Evolutionary conservation across 1,140 invertebrate species (phyloP), one percentile per base, ranked within the genome.

Genomic region (Zaprionus taronus): DNA sequence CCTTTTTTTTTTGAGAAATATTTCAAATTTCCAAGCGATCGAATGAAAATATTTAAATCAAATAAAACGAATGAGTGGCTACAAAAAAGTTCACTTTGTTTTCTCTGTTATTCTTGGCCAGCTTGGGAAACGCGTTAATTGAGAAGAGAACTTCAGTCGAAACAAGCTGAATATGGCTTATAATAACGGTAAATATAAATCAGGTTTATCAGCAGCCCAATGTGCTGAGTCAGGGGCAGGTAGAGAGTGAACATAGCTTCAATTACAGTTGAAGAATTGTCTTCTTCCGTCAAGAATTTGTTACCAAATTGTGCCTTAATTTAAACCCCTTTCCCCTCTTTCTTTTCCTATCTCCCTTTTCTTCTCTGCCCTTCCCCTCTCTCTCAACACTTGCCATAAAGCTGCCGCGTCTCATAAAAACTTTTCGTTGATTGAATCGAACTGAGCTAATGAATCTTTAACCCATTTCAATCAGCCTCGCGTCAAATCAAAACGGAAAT

Each of bases 401-500:
- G 4, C 24, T 26, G 24, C 31, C 31, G 11, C 9, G 31, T 34
- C 31, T 11, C 31, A 83, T 53, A 71, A 36, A 70, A 74, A 71
- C 44, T 9, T 69, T 63, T 66, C 58, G 80, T 67, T 83, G 83
- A 87, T 87, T 86, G 83, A 80, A 62, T 63, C 12, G 60, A 55
- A 63, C 56, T 24, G 28, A 51, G 31, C 75, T 72, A 81, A 87
- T 79, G 78, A 84, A 83, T 83, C 47, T 68, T 75, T 79, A 84
- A 81, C 84, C 84, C 84, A 74, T 84, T 89, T 89, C 84, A 79
- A 84, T 89, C 84, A 84, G 55, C 84, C 53, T 31, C 55, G 53
- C 78, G 84, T 89, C 84, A 85, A 81, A 84, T 81, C 81, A 79
- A 67, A 84, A 64, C 81, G 81, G 85, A 89, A 84, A 89, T 89